Evolutionary conservation across 1,140 invertebrate species (phyloP), one percentile per base, ranked within the genome.

Genomic region (Drosophila busckii): DNA sequence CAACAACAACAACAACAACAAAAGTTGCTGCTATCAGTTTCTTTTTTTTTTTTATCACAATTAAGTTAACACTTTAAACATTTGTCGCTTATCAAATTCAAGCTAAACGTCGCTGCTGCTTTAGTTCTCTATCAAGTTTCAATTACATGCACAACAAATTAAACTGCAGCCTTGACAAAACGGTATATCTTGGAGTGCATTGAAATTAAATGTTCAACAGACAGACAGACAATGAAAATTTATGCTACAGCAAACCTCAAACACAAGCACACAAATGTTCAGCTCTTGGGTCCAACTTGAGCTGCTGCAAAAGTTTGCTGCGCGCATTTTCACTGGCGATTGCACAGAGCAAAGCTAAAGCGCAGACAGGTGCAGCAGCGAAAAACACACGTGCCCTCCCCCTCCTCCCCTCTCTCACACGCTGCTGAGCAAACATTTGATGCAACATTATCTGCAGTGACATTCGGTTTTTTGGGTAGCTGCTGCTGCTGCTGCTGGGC

Each of bases 361-460:
- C 23, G 28, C 16, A 25, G 26, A 35, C 9, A 31, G 17, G 17
- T 17, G 23, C 10, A 32, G 17, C 17, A 46, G 34, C 7, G 38
- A 17, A 26, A 29, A 41, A 35, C 38, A 55, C 58, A 62, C 58
- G 59, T 50, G 63, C 45, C 50, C 44, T 26, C 44, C 49, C 56
- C n/a, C n/a, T n/a, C n/a, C n/a, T n/a, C n/a, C n/a, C n/a, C n/a
- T n/a, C n/a, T n/a, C n/a, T n/a, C n/a, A n/a, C n/a, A n/a, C n/a
- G n/a, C n/a, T n/a, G n/a, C n/a, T n/a, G n/a, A n/a, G n/a, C n/a
- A 48, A 62, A 58, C 66, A 66, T 70, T 63, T 63, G 56, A 67
- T 76, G 50, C 35, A 63, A 53, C 62, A 45, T 50, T 70, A 63
- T 58, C 56, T 70, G 71, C 55, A 66, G 48, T 58, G 44, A 62